Base-by-base conservation (phyloP, 1,140 invertebrate species). In the Drosophila willistoni region DNA sequence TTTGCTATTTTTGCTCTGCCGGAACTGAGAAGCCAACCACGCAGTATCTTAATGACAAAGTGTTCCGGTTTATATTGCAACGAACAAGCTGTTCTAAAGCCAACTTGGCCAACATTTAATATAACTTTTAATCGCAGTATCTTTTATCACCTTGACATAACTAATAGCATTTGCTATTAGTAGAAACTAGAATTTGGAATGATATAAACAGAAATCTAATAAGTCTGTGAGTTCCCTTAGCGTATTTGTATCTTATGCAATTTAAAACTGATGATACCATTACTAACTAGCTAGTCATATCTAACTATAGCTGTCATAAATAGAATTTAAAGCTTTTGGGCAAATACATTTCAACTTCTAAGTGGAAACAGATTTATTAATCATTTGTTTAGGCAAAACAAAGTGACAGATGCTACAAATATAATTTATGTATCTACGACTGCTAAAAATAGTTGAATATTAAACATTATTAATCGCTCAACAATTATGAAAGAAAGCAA, bases 81-180 rank as follows among this genome's bases (percentile, higher is more conserved):
- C 33, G 6, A 61, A 41, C 19, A 47, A 19, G 22, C 41, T 54
- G 17, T 36, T 19, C 62, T 68, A 68, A 63, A 68, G 63, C 57
- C 64, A 68, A 34, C 39, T 75, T 75, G 42, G 39, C 22, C n/a
- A 33, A 70, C 63, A 77, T 17, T n/a, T 42, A 13, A 64, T 19
- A 77, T 70, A 66, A 61, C 72, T 78, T 87, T 79, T 79, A 65
- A 85, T 77, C 66, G 71, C 44, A 85, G 72, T 73, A 76, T 81
- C 81, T 68, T 44, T 77, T 65, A 83, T 83, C 79, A 89, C 84
- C 84, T 87, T 87, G 84, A 83, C 84, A 87, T 87, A 83, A 77
- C 84, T 75, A 73, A 63, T 65, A 44, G 57, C 25, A 68, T 59
- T 68, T 68, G 59, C 7, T 29, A 76, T 65, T 71, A 77, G 70